Evolutionary conservation across 1,140 invertebrate genomes (phyloP).

Genomic region (Amphibalanus amphitrite): DNA sequence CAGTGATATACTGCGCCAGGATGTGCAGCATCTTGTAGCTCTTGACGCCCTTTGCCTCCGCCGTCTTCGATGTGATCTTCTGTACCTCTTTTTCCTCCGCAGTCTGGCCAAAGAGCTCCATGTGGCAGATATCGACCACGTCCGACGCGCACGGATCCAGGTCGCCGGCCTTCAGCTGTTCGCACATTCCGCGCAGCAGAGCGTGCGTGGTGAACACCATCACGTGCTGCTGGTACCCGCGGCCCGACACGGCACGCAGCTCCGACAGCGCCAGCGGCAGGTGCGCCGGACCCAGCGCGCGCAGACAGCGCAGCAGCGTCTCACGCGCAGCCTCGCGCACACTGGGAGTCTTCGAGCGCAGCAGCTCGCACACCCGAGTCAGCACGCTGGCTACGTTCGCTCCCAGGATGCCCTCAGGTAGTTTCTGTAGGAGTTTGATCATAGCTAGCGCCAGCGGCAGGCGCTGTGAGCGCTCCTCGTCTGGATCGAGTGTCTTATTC

Average conservation of each 20-base stretch:
- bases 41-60: slow-evolving; percentile 34
- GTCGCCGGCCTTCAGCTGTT: slow-evolving; percentile 6
- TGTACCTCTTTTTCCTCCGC: slow-evolving; percentile 36
- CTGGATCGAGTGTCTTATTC: background rate
- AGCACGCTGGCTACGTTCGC: background rate
- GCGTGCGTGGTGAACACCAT: slow-evolving; percentile 33
- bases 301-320: background rate
- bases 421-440: slow-evolving; percentile 34
- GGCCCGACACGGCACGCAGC: background rate
- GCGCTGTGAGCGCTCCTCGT: background rate
- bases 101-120: slow-evolving; percentile 32
- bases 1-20: background rate
- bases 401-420: slow-evolving; percentile 27
- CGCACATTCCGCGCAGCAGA: slow-evolving; percentile 26
- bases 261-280: background rate
- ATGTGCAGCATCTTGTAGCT: slow-evolving; percentile 26
- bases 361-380: background rate
- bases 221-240: slow-evolving; percentile 27
- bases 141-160: background rate
- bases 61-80: slow-evolving; percentile 29
- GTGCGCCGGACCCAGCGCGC: background rate
- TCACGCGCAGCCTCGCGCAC: background rate
- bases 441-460: slow-evolving; percentile 38
- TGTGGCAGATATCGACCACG: slow-evolving; percentile 21
- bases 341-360: background rate